Percentiles rank a stretch among this genome's conserved stretches.
Conservation (phyloP, 2,888 invertebrate species). For the Drosophila neutralis region DNA sequence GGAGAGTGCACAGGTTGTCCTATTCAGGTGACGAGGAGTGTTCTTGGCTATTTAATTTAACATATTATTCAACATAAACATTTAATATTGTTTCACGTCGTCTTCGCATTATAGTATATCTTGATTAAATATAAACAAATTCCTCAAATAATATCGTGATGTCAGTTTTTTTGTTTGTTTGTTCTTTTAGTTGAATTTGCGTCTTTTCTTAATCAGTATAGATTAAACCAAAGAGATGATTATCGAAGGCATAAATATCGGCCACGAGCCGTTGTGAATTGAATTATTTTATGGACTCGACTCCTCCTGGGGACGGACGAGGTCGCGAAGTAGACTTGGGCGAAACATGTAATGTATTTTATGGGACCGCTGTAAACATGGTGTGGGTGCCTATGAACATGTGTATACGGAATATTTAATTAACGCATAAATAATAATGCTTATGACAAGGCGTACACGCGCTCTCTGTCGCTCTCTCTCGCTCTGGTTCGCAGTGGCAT, state of each 20-base stretch:
- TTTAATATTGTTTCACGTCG: neutral
- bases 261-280: constrained; percentile 32
- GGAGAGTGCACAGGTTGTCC: neutral
- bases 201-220: neutral
- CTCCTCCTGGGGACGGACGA: constrained; percentile 3
- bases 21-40: neutral
- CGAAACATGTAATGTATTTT: constrained; percentile 32
- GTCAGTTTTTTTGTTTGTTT: neutral
- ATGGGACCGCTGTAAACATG: constrained; percentile 41
- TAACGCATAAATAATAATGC: constrained; percentile 67
- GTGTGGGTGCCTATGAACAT: constrained; percentile 56
- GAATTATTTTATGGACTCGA: constrained; percentile 47
- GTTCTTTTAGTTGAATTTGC: too few relatives aligned
- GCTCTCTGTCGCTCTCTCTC: neutral
- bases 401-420: constrained; percentile 67
- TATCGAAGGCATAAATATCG: constrained; percentile 14
- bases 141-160: neutral
- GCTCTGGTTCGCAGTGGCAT: neutral
- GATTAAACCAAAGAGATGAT: constrained; percentile 8
- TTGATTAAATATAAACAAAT: neutral
- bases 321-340: neutral
- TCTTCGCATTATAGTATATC: neutral
- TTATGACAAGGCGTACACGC: constrained; percentile 24
- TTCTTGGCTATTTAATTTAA: neutral
- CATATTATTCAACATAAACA: too few relatives aligned